Evolutionary conservation across 1,140 invertebrate genomes (phyloP), one percentile per base, ranked within the genome.

Genomic region (Wasmannia auropunctata): DNA sequence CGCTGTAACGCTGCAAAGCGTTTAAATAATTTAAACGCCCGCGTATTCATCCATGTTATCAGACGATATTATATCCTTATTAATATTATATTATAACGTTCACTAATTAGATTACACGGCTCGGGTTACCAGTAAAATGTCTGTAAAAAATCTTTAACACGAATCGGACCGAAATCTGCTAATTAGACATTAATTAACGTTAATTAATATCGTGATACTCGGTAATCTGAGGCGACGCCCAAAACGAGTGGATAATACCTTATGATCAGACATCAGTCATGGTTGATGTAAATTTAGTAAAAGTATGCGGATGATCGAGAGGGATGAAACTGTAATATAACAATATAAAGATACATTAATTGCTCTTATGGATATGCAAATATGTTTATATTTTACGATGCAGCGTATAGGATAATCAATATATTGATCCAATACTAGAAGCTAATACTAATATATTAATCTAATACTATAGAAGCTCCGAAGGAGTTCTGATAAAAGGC

Each of bases 141-240:
- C 7, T 28, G 25, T 11, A 74, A 83, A n/a, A 72, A 83, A 37
- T 58, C 28, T 43, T 2, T 7, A 58, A 60, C 67, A n/a, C 0
- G 51, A 1, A 22, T 46, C 43, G 4, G 22, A 4, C 14, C 11
- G 16, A 67, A 51, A 69, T 25, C n/a, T 7, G 25, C 51, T 60
- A 43, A 83, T 83, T 83, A 60, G 11, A 8, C 22, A 62, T 34
- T 83, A 74, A 83, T 72, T 72, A 83, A 40, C 14, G 6, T 31
- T 72, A n/a, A 63, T 77, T 49, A 37, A 49, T 76, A 76, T 76
- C 11, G 10, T 60, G 22, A 51, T 80, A 54, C 22, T n/a, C 3
- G 40, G 11, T 81, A 56, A 80, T 54, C 46, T 31, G 37, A 58
- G 3, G 0, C 22, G 6, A n/a, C 46, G 40, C 4, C 2, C 4